Conservation (phyloP, 2,888 invertebrate genomes). For the Argynnis bischoffii region DNA sequence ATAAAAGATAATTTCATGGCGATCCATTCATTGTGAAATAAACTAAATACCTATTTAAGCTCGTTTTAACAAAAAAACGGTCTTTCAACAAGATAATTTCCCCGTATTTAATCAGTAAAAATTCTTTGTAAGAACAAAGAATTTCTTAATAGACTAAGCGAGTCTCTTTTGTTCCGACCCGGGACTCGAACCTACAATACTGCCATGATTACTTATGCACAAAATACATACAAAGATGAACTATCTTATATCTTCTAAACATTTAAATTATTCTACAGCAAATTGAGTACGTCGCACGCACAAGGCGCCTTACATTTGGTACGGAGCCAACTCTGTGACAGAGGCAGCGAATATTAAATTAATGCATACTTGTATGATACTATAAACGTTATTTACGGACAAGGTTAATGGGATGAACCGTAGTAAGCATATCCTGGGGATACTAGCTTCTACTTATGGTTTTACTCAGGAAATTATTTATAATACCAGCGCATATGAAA, state of each 20-base stretch:
- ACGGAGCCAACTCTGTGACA: slow-evolving; percentile 35
- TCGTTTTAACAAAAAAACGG: too few relatives aligned
- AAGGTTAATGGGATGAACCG: slow-evolving; percentile 26
- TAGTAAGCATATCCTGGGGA: neutral
- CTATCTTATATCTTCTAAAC: slow-evolving; percentile 19
- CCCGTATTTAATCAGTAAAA: too few relatives aligned
- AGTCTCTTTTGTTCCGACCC: too few relatives aligned
- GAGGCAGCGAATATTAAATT: slow-evolving; percentile 37
- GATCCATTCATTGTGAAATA: too few relatives aligned
- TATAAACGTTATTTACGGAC: slow-evolving; percentile 37
- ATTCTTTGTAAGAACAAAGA: too few relatives aligned
- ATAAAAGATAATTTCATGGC: too few relatives aligned
- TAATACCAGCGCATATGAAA: too few relatives aligned
- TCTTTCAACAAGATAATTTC: too few relatives aligned
- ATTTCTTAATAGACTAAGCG: too few relatives aligned
- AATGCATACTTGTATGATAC: slow-evolving; percentile 36
- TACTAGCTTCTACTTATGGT: neutral
- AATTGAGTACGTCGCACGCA: slow-evolving; percentile 40
- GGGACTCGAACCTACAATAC: neutral
- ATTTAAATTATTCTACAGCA: slow-evolving; percentile 35
- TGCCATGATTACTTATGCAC: too few relatives aligned
- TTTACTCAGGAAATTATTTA: too few relatives aligned
- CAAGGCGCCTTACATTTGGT: slow-evolving; percentile 39
- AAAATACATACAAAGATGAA: neutral
- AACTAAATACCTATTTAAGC: too few relatives aligned